Evolutionary conservation across 1,140 invertebrate genomes (phyloP).

Genomic region (Tribolium castaneum): DNA sequence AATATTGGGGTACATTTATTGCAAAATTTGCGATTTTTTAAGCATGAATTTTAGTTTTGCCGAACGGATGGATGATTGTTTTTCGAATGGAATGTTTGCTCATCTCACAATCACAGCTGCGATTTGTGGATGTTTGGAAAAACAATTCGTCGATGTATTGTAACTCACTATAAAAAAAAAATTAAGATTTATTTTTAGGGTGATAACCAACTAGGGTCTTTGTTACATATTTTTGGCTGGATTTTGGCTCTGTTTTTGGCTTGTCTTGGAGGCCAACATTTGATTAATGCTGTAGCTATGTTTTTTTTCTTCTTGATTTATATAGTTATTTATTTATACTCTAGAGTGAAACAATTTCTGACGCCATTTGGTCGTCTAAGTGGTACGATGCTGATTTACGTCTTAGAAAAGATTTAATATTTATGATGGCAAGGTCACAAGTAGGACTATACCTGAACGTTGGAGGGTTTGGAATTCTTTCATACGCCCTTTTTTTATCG

Average conservation of each 20-base stretch:
- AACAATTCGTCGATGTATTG: not conserved
- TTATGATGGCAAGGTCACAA: not conserved
- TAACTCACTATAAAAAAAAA: not conserved
- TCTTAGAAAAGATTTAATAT: not conserved
- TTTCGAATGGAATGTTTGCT: constrained; percentile 6
- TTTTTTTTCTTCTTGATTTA: not conserved
- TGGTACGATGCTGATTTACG: constrained; percentile 5
- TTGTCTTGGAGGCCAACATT: constrained; percentile 16
- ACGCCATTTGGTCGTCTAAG: not conserved
- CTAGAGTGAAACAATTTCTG: not conserved
- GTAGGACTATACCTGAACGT: not conserved
- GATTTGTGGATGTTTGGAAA: constrained; percentile 23
- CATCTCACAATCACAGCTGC: constrained; percentile 9
- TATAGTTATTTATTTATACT: not conserved
- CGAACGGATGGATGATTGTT: not conserved
- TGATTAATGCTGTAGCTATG: not conserved
- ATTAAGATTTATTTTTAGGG: not conserved
- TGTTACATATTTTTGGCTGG: not conserved
- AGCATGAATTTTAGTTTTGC: not conserved
- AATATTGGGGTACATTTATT: not conserved
- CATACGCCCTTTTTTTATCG: constrained; percentile 1
- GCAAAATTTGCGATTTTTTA: not conserved
- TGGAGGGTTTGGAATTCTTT: not conserved
- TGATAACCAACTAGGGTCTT: not conserved
- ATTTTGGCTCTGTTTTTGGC: constrained; percentile 10